Evolutionary conservation across 2,888 invertebrate species (phyloP).

Genomic region (Mactromeris polynyma): DNA sequence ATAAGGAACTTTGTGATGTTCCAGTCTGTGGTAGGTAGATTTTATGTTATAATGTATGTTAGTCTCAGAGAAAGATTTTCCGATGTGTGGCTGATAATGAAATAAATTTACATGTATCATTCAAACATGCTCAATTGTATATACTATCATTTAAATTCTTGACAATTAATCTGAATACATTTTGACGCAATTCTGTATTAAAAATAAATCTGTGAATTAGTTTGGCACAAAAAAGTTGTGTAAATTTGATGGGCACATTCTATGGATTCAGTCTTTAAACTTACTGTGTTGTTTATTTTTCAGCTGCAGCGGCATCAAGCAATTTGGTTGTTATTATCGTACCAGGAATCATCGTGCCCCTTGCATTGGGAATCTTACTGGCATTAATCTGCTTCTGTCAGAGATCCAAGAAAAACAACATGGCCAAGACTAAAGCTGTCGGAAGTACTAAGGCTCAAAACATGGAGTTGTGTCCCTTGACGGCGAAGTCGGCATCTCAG

Average conservation of each 20-base stretch:
- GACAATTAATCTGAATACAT: too few species aligned
- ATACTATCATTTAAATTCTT: too few species aligned
- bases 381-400: constrained; percentile 85
- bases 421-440: constrained; percentile 63
- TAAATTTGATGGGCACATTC: too few species aligned
- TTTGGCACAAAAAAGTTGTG: too few species aligned
- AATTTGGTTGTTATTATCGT: constrained; percentile 90
- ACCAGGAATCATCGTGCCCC: constrained; percentile 86
- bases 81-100: too few species aligned
- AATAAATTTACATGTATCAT: too few species aligned
- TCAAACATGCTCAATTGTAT: too few species aligned
- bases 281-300: background rate
- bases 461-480: constrained; percentile 83
- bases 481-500: constrained; percentile 84
- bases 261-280: background rate
- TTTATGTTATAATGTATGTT: too few species aligned
- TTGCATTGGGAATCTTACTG: constrained; percentile 84
- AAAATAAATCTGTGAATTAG: too few species aligned
- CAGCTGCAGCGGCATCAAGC: constrained; percentile 77
- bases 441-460: constrained; percentile 68
- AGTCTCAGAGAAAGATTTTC: too few species aligned
- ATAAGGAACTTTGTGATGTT: constrained; percentile 94
- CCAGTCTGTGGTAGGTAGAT: constrained; percentile 93
- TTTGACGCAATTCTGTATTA: too few species aligned
- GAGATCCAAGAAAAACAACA: constrained; percentile 72